A percentile compares a stretch with the other conserved stretches of the same genome.
phyloP scores from a whole-genome alignment of 2,113 vertebrate species.

The Furnarius figulus region DNA sequence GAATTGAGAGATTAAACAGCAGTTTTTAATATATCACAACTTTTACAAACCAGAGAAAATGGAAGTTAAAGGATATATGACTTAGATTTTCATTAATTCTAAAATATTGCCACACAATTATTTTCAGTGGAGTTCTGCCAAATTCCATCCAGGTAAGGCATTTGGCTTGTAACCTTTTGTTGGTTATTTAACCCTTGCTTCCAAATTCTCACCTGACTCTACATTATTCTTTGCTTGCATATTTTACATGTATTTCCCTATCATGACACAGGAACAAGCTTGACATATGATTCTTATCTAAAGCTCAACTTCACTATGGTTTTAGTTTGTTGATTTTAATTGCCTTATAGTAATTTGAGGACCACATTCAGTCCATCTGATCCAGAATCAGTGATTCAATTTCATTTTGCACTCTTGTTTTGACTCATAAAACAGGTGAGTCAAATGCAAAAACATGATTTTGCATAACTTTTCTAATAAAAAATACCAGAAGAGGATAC shows the following conservation, averaged over 20 bases:
- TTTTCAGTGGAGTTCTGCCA: conserved; percentile 3
- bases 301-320: background rate
- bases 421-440: background rate
- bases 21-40: background rate
- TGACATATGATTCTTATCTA: background rate
- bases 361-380: background rate
- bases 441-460: background rate
- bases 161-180: background rate
- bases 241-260: background rate
- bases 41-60: background rate
- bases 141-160: background rate
- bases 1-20: background rate
- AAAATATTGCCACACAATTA: background rate
- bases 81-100: background rate
- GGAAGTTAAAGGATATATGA: background rate
- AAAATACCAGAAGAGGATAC: background rate
- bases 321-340: background rate
- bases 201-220: background rate
- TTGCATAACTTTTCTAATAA: background rate
- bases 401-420: background rate
- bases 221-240: background rate
- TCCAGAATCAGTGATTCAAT: background rate
- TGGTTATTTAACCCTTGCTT: background rate
- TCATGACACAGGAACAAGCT: background rate
- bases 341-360: background rate